Evolutionary conservation across 2,888 invertebrate genomes (phyloP).

Genomic region (Pocota personata): DNA sequence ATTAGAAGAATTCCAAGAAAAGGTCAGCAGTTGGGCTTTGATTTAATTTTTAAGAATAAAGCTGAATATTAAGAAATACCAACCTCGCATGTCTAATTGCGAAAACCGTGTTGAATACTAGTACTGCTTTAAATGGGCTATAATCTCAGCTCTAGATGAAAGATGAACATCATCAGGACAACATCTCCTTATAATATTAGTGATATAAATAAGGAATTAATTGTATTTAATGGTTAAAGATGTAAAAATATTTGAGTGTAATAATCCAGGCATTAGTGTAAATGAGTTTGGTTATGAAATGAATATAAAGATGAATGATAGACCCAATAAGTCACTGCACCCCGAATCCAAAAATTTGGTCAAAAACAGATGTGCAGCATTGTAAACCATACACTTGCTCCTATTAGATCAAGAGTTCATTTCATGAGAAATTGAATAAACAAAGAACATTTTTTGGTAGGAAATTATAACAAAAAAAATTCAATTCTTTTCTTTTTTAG

Average conservation of each 20-base stretch:
- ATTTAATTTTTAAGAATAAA: neutral
- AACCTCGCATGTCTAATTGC: neutral
- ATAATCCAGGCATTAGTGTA: neutral
- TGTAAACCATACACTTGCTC: neutral
- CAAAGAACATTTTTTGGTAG: conserved; percentile 5
- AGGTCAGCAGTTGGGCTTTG: neutral
- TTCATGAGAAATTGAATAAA: neutral
- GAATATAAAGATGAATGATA: too few species aligned
- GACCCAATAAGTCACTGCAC: neutral
- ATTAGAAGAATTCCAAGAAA: conserved; percentile 1
- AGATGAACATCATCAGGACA: too few species aligned
- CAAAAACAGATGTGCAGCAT: neutral
- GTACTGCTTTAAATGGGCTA: neutral
- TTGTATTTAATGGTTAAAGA: too few species aligned
- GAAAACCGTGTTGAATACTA: neutral
- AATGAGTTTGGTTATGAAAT: too few species aligned
- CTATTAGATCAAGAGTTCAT: neutral
- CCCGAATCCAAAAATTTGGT: neutral
- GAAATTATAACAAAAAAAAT: neutral
- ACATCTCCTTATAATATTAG: too few species aligned
- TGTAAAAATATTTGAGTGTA: neutral
- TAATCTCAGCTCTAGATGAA: too few species aligned
- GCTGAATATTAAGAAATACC: neutral
- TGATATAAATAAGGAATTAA: too few species aligned
- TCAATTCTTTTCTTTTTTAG: neutral